phyloP scores from a whole-genome alignment of 2,113 vertebrate genomes.

The Octodon degus region DNA sequence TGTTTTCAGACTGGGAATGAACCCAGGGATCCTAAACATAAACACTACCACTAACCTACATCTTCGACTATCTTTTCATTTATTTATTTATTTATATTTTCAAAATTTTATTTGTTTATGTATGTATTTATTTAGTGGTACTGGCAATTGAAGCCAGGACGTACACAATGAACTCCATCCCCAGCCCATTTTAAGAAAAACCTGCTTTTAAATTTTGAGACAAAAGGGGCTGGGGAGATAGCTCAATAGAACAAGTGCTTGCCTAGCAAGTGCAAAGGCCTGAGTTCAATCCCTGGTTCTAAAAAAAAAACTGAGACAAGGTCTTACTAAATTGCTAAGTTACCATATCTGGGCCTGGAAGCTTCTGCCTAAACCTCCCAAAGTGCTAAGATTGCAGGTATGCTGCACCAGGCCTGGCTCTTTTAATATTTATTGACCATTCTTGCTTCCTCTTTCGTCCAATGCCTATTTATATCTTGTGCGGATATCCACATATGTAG shows the following conservation, averaged over 20 bases:
- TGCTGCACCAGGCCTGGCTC: neutral
- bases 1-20: neutral
- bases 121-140: neutral
- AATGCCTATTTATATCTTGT: neutral
- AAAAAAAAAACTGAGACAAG: neutral
- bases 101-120: too few species aligned
- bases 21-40: neutral
- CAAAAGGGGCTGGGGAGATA: neutral
- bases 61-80: neutral
- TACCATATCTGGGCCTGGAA: neutral
- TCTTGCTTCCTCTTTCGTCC: neutral
- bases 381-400: neutral
- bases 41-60: neutral
- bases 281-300: too few species aligned
- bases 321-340: neutral
- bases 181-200: neutral
- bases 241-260: too few species aligned
- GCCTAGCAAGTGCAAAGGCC: too few species aligned
- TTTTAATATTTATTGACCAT: slow-evolving; percentile 10
- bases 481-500: neutral
- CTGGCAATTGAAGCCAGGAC: neutral
- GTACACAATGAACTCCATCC: neutral
- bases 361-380: neutral
- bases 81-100: too few species aligned
- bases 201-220: neutral